Percentiles rank a stretch among this genome's conserved stretches.
Evolutionary conservation across 2,113 vertebrate species (phyloP).

Genomic region (Bothrops jararaca): DNA sequence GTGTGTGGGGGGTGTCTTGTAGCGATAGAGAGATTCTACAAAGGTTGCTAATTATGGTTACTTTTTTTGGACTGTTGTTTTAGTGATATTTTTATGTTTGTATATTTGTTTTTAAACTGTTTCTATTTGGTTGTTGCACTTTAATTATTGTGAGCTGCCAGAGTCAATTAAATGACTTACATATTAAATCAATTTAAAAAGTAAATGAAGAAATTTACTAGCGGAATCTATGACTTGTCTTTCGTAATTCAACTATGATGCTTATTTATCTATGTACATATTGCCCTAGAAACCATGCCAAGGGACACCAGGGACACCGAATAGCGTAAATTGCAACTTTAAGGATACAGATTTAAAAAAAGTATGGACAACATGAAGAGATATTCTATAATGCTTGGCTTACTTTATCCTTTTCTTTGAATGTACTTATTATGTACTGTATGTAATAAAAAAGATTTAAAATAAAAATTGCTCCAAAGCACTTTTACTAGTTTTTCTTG

Average conservation of each 20-base stretch:
- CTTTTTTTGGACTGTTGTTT: neutral
- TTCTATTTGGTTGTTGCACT: neutral
- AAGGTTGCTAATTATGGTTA: neutral
- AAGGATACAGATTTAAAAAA: neutral
- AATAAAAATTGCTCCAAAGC: neutral
- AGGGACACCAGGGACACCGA: neutral
- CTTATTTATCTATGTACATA: neutral
- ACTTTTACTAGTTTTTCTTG: neutral
- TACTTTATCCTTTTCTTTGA: neutral
- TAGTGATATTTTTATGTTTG: neutral
- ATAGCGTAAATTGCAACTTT: neutral
- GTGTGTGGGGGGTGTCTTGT: neutral
- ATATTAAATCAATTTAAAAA: neutral
- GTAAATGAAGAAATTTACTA: neutral
- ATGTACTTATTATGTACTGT: neutral
- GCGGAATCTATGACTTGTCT: neutral
- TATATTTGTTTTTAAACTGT: neutral
- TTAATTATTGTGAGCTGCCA: neutral
- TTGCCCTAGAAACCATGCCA: neutral
- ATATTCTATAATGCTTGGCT: neutral
- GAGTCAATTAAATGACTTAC: neutral
- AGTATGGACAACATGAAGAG: neutral
- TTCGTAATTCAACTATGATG: neutral
- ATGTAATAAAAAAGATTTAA: neutral
- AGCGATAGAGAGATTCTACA: neutral